Conservation (phyloP, 1,140 invertebrate species). For the Pseudobourletiella spinata region DNA sequence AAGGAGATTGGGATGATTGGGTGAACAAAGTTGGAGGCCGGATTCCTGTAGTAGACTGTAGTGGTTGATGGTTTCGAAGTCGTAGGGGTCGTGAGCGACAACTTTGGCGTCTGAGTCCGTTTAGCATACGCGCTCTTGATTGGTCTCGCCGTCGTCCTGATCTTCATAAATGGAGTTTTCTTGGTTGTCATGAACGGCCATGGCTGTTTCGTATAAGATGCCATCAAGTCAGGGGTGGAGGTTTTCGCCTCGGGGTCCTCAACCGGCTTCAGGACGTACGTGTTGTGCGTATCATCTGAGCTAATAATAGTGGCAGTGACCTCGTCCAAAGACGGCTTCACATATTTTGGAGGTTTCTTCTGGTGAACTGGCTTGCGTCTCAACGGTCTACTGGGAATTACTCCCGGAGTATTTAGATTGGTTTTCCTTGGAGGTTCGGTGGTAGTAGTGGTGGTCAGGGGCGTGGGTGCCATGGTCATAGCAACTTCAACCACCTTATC, state of each 20-base stretch:
- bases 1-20: constrained; percentile 15
- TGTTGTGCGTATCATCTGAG: constrained; percentile 30
- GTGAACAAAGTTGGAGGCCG: constrained; percentile 4
- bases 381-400: background rate
- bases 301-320: constrained; percentile 20
- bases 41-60: constrained; percentile 32
- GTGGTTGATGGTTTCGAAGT: constrained; percentile 25
- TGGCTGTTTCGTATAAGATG: constrained; percentile 15
- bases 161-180: constrained; percentile 23
- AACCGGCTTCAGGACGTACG: constrained; percentile 1
- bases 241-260: constrained; percentile 20
- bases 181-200: constrained; percentile 16
- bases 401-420: background rate
- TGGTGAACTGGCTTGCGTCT: background rate
- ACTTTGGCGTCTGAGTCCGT: constrained; percentile 17
- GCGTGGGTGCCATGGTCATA: background rate
- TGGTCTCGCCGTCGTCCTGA: constrained; percentile 18
- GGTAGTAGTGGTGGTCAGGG: background rate
- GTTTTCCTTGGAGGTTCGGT: background rate
- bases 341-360: constrained; percentile 31
- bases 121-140: constrained; percentile 19
- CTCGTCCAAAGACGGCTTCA: constrained; percentile 28
- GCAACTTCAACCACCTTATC: background rate
- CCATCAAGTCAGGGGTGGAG: constrained; percentile 7
- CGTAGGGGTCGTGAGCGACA: constrained; percentile 33